phyloP scores from a whole-genome alignment of 2,797 vertebrate species.

The Anabas testudineus region DNA sequence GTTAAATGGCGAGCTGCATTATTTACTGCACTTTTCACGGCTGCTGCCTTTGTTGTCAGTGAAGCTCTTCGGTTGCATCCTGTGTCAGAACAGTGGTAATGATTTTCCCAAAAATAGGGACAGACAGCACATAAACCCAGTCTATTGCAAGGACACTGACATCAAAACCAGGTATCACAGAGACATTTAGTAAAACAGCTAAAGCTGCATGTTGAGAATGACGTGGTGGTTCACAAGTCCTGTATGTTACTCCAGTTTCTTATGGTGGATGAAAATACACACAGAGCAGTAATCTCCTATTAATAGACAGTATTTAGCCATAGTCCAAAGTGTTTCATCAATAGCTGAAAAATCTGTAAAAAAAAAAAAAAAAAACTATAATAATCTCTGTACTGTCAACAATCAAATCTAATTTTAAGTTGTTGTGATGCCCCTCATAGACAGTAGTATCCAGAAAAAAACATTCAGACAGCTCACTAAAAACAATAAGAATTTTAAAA shows the following conservation, averaged over 20 bases:
- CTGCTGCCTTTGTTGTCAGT: conserved; percentile 7
- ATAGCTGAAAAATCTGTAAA: no score
- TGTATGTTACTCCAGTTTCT: no score
- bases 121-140: neutral
- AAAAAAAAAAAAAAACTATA: no score
- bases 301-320: no score
- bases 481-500: neutral
- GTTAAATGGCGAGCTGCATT: neutral
- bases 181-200: no score
- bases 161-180: neutral
- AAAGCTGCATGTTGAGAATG: no score
- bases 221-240: no score
- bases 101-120: neutral
- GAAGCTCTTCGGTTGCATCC: neutral
- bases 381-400: no score
- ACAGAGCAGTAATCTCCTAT: no score
- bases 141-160: neutral
- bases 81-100: neutral
- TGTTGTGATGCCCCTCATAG: neutral
- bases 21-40: neutral
- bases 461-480: neutral
- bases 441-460: neutral
- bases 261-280: no score
- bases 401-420: neutral
- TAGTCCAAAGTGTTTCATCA: no score